Evolutionary conservation across 1,140 invertebrate species (phyloP).

Genomic region (Drosophila dunni): DNA sequence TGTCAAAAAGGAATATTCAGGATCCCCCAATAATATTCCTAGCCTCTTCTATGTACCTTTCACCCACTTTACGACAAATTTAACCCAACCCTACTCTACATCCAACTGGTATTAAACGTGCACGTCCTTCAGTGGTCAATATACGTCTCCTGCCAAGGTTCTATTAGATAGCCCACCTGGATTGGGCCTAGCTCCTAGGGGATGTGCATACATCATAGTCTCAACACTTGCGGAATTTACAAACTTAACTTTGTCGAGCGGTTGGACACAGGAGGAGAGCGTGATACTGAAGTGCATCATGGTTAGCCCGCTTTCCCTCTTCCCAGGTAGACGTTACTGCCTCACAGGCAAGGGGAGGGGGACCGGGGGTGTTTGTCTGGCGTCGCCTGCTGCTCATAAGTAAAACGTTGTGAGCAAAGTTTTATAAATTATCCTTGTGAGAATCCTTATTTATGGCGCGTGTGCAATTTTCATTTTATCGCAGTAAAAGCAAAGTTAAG

Average conservation of each 20-base stretch:
- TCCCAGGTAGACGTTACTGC: slow-evolving; percentile 23
- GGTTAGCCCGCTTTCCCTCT: slow-evolving; percentile 5
- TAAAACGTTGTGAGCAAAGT: slow-evolving; percentile 82
- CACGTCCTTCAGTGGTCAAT: slow-evolving; percentile 7
- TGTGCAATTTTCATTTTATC: slow-evolving; percentile 85
- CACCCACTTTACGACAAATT: no score
- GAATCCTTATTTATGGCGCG: slow-evolving; percentile 84
- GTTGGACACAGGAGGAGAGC: slow-evolving; percentile 3
- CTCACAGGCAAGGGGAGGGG: slow-evolving; percentile 28
- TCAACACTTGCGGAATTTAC: slow-evolving; percentile 69
- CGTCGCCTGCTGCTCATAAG: slow-evolving; percentile 78
- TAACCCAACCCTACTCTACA: no score
- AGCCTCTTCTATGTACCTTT: no score
- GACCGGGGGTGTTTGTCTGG: slow-evolving; percentile 56
- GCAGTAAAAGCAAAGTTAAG: slow-evolving; percentile 84
- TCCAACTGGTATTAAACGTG: background rate
- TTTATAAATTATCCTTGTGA: slow-evolving; percentile 85
- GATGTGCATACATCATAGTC: slow-evolving; percentile 68
- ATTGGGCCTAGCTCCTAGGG: slow-evolving; percentile 8
- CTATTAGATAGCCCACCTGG: slow-evolving; percentile 23
- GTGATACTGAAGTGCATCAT: slow-evolving; percentile 42
- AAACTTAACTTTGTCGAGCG: slow-evolving; percentile 54
- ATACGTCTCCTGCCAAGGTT: slow-evolving; percentile 2
- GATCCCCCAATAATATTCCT: no score
- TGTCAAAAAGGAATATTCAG: no score